Base-by-base conservation (phyloP, 2,113 vertebrate genomes). In the Amblyornis subalaris region DNA sequence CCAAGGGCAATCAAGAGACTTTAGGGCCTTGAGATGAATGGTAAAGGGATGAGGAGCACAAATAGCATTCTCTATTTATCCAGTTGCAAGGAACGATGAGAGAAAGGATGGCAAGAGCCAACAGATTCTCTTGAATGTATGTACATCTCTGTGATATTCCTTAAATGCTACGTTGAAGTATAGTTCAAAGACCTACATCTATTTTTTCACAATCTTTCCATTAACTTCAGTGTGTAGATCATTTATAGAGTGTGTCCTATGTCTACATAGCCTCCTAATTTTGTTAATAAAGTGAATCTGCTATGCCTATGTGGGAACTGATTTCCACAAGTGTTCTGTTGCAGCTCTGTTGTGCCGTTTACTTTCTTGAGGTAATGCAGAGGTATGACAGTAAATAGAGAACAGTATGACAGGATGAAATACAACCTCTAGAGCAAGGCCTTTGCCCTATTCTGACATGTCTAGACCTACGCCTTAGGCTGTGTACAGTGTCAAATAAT, bases 401-500 rank as follows among this genome's bases (percentile, higher is more conserved):
- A 48, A 9, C 21, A 36, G 14, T 40, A n/a, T 0, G 0, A 28
- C 15, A 64, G 55, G 14, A 57, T 65, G 44, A 86, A 77, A 35
- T 61, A 60, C 5, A 53, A 53, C 48, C 36, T 85, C 44, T 50
- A 51, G 62, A 81, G 44, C 61, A 77, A 86, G 50, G 45, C 54
- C 51, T 78, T 60, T 80, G 51, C 85, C 58, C 38, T 91, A 9
- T 78, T 62, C 73, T 73, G 69, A 74, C 88, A 69, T 75, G 80
- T 82, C 89, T 94, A 84, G 85, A 77, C 84, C 72, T 78, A 70
- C 0, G 25, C 78, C 86, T 76, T 87, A 79, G 71, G 75, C 78
- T 83, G 21, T 62, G 57, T 67, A 55, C 29, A 66, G 25, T 81
- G 54, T 88, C 86, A 89, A 82, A 79, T 88, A 95, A 91, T 93